Evolutionary conservation across 2,113 vertebrate species (phyloP), one percentile per base, ranked within the genome.

Genomic region (Merops nubicus): DNA sequence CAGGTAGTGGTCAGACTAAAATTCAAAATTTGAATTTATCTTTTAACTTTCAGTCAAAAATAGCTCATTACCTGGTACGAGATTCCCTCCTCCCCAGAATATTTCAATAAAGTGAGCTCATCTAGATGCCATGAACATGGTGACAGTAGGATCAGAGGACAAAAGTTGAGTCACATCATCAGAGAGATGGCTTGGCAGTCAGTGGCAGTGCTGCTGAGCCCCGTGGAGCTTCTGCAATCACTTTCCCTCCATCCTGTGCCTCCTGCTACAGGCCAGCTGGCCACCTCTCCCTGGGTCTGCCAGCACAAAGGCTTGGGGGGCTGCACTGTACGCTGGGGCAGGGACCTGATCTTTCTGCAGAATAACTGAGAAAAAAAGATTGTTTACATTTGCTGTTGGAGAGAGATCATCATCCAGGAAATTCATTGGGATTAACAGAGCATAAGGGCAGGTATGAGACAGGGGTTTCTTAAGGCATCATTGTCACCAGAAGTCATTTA

Each of bases 231-330:
- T 56, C 62, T 57, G 56, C 54, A 74, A 50, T 59, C 17, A 36
- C 59, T 50, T 56, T 67, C 11, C 22, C 36, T 68, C 33, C 1
- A 0, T 21, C 34, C 51, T 43, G 54, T 68, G 40, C 21, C 28
- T 64, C 15, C 48, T 2, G 2, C 68, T 83, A 42, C 0, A 1
- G 56, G 16, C 38, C 83, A 67, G 48, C 42, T 2, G 0, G 12
- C 57, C 2, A 0, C 38, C 65, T 73, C n/a, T 43, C 56, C 0
- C 0, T 3, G 2, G 18, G 36, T 75, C 4, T 50, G 28, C 65
- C 43, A 54, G 64, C 73, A 81, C 0, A 0, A 29, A 65, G 40
- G 43, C 26, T 45, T 72, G 42, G 31, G 86, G 54, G 42, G 16
- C 68, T 77, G 59, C 48, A 15, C 26, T 64, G 43, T 36, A 20